Evolutionary conservation across 53 echinoderm and acorn worm genomes (phyloP).

Genomic region (Crossaster papposus): DNA sequence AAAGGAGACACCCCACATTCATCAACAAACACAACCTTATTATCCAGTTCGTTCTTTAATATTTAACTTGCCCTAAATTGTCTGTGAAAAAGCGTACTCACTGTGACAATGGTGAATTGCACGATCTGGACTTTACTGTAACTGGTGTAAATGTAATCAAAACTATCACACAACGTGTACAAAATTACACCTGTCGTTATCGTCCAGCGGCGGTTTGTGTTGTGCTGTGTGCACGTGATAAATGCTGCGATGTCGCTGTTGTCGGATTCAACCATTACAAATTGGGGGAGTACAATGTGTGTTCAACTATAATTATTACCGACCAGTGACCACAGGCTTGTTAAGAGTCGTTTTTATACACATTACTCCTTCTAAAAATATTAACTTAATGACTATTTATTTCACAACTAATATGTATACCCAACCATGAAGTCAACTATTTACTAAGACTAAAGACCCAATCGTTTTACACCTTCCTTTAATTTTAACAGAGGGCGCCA

Average conservation of each 20-base stretch:
- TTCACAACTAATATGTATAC: too few species aligned
- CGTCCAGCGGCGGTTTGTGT: neutral
- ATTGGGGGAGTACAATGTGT: neutral
- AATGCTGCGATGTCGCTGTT: neutral
- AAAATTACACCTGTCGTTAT: too few species aligned
- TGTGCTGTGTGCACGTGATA: neutral
- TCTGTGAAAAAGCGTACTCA: neutral
- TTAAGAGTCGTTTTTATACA: too few species aligned
- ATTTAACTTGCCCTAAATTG: neutral
- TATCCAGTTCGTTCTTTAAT: neutral
- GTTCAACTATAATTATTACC: too few species aligned
- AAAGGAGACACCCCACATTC: too few species aligned
- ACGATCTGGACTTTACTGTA: slow-evolving; percentile 7
- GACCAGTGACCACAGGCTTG: too few species aligned
- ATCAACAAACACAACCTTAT: too few species aligned
- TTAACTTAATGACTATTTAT: too few species aligned
- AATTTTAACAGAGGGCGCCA: neutral
- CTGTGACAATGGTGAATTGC: neutral
- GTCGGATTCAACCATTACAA: slow-evolving; percentile 8
- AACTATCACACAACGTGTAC: neutral
- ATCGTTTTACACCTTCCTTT: neutral
- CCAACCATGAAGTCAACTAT: too few species aligned
- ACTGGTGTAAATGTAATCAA: neutral
- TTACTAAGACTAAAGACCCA: too few species aligned
- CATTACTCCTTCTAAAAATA: too few species aligned